Percentiles rank a stretch among this genome's conserved stretches.
Conservation (phyloP, 2,113 vertebrate species). For the Cheilinus undulatus region DNA sequence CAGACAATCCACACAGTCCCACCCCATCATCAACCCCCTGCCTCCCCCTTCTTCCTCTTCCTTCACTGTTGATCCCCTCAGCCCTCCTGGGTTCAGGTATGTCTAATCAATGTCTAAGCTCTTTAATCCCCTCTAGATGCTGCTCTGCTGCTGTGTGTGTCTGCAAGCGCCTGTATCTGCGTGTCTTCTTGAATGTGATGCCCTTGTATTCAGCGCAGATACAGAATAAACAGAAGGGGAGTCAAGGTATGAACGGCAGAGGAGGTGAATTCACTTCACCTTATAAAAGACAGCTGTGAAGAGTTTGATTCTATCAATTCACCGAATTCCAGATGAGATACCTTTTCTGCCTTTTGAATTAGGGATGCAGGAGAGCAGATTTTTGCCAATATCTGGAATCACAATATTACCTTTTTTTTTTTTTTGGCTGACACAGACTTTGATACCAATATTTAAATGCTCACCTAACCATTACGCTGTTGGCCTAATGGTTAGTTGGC, state of each 20-base stretch:
- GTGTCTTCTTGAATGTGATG: conserved; percentile 39
- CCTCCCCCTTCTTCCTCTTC: conserved; percentile 1
- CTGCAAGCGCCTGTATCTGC: conserved; percentile 12
- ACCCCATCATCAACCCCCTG: background rate
- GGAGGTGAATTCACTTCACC: conserved; percentile 7
- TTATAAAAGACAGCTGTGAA: conserved; percentile 12
- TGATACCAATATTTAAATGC: too few species aligned
- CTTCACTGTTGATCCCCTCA: conserved; percentile 32
- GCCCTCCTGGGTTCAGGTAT: conserved; percentile 64
- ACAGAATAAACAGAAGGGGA: conserved; percentile 44
- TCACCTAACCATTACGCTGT: too few species aligned
- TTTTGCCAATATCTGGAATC: too few species aligned
- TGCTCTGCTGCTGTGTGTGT: conserved; percentile 25
- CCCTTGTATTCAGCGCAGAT: conserved; percentile 56
- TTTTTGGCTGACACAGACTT: too few species aligned
- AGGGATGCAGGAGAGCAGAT: too few species aligned
- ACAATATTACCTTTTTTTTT: too few species aligned
- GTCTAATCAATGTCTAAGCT: conserved; percentile 72
- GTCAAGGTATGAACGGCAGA: conserved; percentile 42
- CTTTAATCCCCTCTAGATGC: conserved; percentile 63
- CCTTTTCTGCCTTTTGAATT: too few species aligned
- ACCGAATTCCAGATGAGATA: too few species aligned
- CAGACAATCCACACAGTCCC: conserved; percentile 17
- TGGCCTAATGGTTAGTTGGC: too few species aligned
- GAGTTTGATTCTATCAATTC: too few species aligned